Base-by-base conservation (phyloP, 2,113 vertebrate genomes). In the Thamnaconus septentrionalis region DNA sequence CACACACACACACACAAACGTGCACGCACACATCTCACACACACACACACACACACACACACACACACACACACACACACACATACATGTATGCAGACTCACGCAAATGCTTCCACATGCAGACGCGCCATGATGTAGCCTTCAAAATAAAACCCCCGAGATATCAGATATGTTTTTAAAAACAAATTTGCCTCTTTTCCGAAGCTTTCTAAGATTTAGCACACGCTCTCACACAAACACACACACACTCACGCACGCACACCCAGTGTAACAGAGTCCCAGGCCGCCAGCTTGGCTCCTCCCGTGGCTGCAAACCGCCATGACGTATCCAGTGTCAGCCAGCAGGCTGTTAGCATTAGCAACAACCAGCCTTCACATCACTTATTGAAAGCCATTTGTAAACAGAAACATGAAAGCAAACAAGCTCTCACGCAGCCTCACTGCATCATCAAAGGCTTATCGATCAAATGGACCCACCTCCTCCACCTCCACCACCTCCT, bases 341-440 rank as follows among this genome's bases (percentile, higher is more conserved):
- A 53, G 62, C 81, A 81, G 79, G 81, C 81, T 71, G 80, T 59
- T 71, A 81, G 82, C 81, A 82, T 88, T 85, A 87, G 78, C 67
- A 78, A 81, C 72, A 81, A 79, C 83, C 81, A 58, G 68, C 74
- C 83, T 86, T 78, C 81, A 83, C 85, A 8, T 79, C 75, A 80
- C 67, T 83, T 88, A 85, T 81, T 85, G 88, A 86, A 76, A 87
- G 74, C 81, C 85, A 87, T 88, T 91, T 89, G 85, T 90, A 88
- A 89, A 89, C 86, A 87, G 78, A 88, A 82, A 89, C 89, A 91
- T 88, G 85, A 88, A 89, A 89, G 86, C 75, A 83, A 82, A 87
- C 74, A 78, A 74, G 77, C 87, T 84, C 53, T 71, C 84, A 81
- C 64, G 59, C 83, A 86, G 78, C 61, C 69, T 77, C 73, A 86